phyloP scores from a whole-genome alignment of 23 tunicate genomes.

The Ciona savignyi region DNA sequence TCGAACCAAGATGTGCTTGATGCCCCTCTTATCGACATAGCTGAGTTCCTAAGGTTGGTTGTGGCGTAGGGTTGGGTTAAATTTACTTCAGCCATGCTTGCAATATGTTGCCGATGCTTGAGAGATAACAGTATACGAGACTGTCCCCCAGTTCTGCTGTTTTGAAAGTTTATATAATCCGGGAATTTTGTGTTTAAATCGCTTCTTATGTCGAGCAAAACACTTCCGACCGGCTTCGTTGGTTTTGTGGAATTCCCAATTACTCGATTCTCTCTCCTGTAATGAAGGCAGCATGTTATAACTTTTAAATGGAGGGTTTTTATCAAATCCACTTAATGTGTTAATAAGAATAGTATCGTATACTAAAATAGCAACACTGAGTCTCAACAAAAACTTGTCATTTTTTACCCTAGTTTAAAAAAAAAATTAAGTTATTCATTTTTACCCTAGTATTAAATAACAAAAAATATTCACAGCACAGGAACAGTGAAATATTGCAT shows the following conservation, averaged over 20 bases:
- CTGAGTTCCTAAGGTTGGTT: background rate
- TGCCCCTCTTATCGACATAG: background rate
- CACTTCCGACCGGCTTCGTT: background rate
- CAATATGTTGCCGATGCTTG: background rate
- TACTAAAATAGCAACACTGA: no score
- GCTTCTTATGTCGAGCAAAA: background rate
- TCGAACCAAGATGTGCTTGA: background rate
- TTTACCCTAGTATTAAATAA: no score
- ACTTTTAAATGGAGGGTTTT: no score
- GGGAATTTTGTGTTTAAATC: background rate
- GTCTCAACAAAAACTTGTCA: no score
- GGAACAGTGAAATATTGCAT: no score
- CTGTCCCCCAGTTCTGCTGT: background rate
- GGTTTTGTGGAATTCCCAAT: background rate
- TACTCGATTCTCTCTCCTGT: background rate
- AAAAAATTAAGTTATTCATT: no score
- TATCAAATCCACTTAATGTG: no score
- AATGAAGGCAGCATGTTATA: no score
- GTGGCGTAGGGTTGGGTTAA: background rate
- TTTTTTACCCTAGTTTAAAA: no score
- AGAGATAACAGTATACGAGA: background rate
- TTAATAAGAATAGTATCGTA: no score
- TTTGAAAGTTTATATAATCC: background rate
- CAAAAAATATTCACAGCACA: no score
- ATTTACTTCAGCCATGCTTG: background rate